Percentiles rank a stretch among this genome's conserved stretches.
These are phyloP conservation scores for Balaenoptera acutorostrata DNA, from an alignment of 2,113 vertebrate genomes.

Conservation along the genomic window DNA sequence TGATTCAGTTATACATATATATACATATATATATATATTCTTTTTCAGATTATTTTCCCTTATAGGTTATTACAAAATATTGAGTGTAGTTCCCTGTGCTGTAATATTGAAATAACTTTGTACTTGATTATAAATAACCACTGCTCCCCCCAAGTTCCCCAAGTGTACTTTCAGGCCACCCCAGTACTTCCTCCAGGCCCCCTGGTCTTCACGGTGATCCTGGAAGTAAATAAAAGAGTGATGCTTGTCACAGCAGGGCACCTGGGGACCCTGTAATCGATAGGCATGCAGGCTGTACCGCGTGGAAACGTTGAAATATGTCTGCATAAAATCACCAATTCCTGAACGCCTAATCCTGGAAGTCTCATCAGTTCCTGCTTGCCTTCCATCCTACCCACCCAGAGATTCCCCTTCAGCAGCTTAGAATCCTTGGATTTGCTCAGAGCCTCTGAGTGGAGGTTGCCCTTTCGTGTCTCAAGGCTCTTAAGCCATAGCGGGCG, in stretches of 20 bases:
- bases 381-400: neutral
- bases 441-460: neutral
- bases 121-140: neutral
- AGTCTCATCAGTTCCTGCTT: neutral
- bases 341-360: neutral
- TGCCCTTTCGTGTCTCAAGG: neutral
- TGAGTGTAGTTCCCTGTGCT: neutral
- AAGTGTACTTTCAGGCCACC: neutral
- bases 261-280: neutral
- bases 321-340: neutral
- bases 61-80: neutral
- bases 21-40: no score
- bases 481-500: neutral
- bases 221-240: neutral
- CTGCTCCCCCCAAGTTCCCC: neutral
- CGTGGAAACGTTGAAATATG: neutral
- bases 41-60: neutral
- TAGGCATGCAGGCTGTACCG: neutral
- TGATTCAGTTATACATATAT: neutral
- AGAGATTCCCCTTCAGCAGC: neutral
- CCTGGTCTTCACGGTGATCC: neutral
- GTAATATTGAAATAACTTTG: neutral
- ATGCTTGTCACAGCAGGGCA: neutral
- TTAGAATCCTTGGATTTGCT: neutral
- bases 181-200: neutral